Percentiles rank a stretch among this genome's conserved stretches.
Conservation (phyloP, 2,797 vertebrate species). For the Sebastiscus tertius region DNA sequence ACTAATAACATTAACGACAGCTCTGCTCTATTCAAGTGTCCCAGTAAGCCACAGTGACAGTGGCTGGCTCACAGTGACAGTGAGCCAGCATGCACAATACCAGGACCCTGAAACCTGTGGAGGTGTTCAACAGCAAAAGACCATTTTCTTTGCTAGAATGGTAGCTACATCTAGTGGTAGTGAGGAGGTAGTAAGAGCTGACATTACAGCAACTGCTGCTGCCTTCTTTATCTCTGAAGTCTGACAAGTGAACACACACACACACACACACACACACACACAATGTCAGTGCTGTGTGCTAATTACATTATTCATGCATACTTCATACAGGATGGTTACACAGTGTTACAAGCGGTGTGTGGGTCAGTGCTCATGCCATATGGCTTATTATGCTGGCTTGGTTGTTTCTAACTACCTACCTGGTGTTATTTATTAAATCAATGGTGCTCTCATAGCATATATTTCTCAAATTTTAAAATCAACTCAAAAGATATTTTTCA, state of each 20-base stretch:
- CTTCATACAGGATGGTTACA: not conserved
- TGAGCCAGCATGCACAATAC: too few species aligned
- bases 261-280: not conserved
- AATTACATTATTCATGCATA: not conserved
- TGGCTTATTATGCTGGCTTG: not conserved
- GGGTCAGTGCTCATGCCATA: not conserved
- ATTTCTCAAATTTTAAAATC: too few species aligned
- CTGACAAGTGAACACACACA: not conserved
- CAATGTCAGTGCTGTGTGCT: not conserved
- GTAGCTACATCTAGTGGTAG: constrained; percentile 54
- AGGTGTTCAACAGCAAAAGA: not conserved
- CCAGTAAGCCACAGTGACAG: too few species aligned
- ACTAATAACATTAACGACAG: too few species aligned
- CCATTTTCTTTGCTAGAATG: not conserved
- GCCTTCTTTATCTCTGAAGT: not conserved
- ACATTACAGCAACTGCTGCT: not conserved
- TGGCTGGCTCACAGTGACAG: too few species aligned
- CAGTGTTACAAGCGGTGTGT: not conserved
- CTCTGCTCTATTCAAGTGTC: too few species aligned
- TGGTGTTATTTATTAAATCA: not conserved
- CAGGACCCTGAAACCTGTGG: too few species aligned
- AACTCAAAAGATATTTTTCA: not conserved
- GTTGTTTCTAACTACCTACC: not conserved
- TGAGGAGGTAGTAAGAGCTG: not conserved
- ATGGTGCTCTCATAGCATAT: not conserved